phyloP scores from a whole-genome alignment of 2,888 invertebrate species.

The Watsonalla binaria region DNA sequence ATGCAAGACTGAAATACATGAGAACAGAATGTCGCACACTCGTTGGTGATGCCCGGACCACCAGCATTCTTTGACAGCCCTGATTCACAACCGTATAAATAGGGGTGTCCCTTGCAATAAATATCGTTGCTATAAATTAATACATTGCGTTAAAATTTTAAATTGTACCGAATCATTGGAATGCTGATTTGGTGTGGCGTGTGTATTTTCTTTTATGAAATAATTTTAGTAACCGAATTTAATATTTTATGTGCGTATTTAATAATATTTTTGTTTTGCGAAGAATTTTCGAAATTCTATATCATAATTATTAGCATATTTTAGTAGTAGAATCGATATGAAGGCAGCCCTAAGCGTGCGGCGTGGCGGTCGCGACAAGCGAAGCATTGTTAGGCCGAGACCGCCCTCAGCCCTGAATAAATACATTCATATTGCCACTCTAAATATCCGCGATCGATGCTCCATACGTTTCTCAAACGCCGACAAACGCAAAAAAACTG shows the following conservation, averaged over 20 bases:
- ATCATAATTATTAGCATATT: background rate
- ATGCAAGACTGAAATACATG: constrained; percentile 61
- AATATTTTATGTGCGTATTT: no score
- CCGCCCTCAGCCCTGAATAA: constrained; percentile 75
- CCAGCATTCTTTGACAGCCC: constrained; percentile 69
- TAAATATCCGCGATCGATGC: constrained; percentile 68
- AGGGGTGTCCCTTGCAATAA: constrained; percentile 36
- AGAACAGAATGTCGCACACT: constrained; percentile 63
- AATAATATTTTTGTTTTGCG: no score
- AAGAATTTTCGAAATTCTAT: no score
- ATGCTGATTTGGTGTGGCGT: no score
- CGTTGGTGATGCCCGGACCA: constrained; percentile 70
- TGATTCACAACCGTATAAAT: constrained; percentile 59
- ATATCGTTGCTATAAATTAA: background rate
- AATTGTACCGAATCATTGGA: no score
- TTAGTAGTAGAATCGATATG: constrained; percentile 10
- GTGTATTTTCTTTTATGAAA: no score
- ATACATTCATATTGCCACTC: constrained; percentile 79
- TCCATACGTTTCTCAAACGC: constrained; percentile 38
- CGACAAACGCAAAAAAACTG: constrained; percentile 37
- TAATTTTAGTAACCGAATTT: no score
- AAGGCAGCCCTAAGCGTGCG: constrained; percentile 49
- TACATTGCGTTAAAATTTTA: no score
- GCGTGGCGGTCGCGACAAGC: constrained; percentile 67
- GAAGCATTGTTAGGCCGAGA: constrained; percentile 74